phyloP scores from a whole-genome alignment of 2,888 invertebrate genomes.

The Camponotus fellah region DNA sequence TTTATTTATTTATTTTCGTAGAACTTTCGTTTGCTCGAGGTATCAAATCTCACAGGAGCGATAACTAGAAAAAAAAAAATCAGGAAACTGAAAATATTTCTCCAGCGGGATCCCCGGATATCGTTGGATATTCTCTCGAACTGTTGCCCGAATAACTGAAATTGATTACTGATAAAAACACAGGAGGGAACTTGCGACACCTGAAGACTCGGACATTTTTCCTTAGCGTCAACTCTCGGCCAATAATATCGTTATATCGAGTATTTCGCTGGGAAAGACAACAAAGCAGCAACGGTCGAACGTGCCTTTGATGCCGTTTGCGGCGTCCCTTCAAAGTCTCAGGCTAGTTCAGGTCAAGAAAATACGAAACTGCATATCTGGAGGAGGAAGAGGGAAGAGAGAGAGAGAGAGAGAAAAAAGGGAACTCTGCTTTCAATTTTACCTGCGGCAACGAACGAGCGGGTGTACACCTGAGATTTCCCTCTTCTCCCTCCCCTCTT shows the following conservation, averaged over 20 bases:
- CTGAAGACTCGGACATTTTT: background rate
- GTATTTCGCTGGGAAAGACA: background rate
- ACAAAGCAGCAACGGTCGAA: background rate
- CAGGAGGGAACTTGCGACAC: background rate
- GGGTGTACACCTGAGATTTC: slow-evolving; percentile 68
- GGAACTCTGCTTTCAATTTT: slow-evolving; percentile 65
- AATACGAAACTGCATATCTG: background rate
- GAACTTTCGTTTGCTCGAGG: background rate
- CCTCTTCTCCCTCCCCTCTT: slow-evolving; percentile 50
- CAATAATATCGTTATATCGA: slow-evolving; percentile 5
- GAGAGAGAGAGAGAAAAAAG: no score
- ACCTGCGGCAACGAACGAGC: slow-evolving; percentile 49
- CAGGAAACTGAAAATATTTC: background rate
- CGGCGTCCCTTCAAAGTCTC: background rate
- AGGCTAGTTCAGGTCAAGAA: background rate
- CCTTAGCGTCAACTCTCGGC: background rate
- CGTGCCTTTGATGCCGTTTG: background rate
- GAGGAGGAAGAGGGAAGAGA: background rate
- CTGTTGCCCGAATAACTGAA: background rate
- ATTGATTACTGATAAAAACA: background rate
- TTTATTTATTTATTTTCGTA: background rate
- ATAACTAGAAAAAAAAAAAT: background rate
- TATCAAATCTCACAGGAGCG: background rate
- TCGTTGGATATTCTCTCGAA: background rate
- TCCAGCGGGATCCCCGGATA: background rate